These are phyloP conservation scores for Pseudomugil tenellus DNA, from an alignment of 2,797 vertebrate species.

Conservation along the genomic window DNA sequence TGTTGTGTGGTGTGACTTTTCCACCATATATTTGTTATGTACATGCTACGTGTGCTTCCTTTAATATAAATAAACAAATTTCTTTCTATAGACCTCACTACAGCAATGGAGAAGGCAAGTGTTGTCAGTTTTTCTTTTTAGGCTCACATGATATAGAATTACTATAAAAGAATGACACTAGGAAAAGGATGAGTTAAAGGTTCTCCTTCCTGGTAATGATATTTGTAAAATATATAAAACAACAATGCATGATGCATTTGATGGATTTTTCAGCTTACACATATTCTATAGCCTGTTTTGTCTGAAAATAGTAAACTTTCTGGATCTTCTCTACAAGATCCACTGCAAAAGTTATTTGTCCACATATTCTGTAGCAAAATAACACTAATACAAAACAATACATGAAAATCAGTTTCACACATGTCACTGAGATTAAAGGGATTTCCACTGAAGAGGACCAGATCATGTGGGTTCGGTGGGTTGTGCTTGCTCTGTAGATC, in stretches of 20 bases:
- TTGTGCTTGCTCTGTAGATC: neutral
- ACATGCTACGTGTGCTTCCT: neutral
- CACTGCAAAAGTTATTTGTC: neutral
- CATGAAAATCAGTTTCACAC: no score
- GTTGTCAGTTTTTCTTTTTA: neutral
- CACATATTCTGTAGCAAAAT: conserved; percentile 13
- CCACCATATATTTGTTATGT: no score
- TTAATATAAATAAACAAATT: neutral
- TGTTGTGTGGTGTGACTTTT: no score
- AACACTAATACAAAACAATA: conserved; percentile 10
- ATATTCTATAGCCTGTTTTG: no score
- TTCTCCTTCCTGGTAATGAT: neutral
- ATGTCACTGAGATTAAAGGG: no score
- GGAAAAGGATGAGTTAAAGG: conserved; percentile 31
- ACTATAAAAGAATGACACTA: conserved; percentile 20
- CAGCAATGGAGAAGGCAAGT: neutral
- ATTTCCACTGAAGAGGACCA: no score
- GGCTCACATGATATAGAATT: conserved; percentile 10
- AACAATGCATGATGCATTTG: no score
- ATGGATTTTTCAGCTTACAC: no score
- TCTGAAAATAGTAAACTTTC: neutral
- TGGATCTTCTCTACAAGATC: neutral
- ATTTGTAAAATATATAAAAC: neutral
- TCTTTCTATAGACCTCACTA: neutral
- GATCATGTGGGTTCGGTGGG: neutral